Percentiles rank a stretch among this genome's conserved stretches.
These are phyloP conservation scores for Drosophila oshimai DNA, from an alignment of 1,140 invertebrate species.

Conservation along the genomic window DNA sequence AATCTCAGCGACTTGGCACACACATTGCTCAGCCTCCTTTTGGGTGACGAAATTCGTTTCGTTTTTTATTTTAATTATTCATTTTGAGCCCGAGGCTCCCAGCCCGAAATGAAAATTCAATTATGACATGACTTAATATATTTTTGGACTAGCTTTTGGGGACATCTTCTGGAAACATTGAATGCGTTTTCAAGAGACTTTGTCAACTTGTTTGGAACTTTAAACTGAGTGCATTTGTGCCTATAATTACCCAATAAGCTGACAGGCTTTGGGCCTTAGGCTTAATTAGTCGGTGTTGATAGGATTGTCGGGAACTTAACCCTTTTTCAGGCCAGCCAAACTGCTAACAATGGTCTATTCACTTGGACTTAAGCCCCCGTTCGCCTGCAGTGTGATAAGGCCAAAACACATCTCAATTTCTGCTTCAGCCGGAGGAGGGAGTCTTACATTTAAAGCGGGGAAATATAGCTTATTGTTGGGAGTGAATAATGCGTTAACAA, in stretches of 20 bases:
- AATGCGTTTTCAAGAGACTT: slow-evolving; percentile 44
- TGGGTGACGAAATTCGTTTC: slow-evolving; percentile 63
- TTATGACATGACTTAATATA: slow-evolving; percentile 67
- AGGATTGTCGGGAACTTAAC: neutral
- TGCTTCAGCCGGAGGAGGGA: too few species aligned
- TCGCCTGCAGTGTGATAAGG: neutral
- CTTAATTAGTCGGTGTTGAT: neutral
- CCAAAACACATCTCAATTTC: neutral
- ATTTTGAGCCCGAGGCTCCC: neutral
- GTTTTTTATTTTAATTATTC: slow-evolving; percentile 61
- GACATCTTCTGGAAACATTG: slow-evolving; percentile 30
- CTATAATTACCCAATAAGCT: neutral
- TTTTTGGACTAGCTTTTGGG: slow-evolving; percentile 6
- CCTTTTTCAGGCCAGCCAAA: neutral
- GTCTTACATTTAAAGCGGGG: too few species aligned
- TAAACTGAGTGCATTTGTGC: neutral
- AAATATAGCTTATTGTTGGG: slow-evolving; percentile 63
- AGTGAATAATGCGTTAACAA: slow-evolving; percentile 61
- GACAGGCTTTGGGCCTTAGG: neutral
- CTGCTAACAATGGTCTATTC: neutral
- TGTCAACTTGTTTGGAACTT: neutral
- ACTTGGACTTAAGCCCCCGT: neutral
- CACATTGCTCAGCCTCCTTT: slow-evolving; percentile 2
- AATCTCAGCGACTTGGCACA: neutral
- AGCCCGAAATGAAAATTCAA: slow-evolving; percentile 66